phyloP scores from a whole-genome alignment of 2,888 invertebrate genomes.

The Trichacis sp. region DNA sequence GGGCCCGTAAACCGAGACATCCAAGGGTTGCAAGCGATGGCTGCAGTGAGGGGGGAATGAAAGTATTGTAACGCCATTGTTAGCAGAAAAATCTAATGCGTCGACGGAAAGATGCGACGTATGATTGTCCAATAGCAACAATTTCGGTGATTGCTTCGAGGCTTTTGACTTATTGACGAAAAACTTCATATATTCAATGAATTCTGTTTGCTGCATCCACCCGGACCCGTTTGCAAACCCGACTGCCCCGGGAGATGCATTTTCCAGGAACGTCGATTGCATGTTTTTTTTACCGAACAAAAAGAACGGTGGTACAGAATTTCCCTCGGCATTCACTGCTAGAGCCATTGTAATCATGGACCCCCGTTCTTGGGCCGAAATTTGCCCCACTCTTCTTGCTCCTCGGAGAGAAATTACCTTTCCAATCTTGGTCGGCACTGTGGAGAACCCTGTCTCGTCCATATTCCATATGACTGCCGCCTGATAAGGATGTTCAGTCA shows the following conservation, averaged over 20 bases:
- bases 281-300: conserved; percentile 29
- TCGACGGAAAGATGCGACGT: conserved; percentile 41
- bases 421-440: conserved; percentile 20
- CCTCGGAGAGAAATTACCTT: conserved; percentile 24
- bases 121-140: conserved; percentile 44
- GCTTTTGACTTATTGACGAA: conserved; percentile 23
- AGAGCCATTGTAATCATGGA: conserved; percentile 39
- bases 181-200: conserved; percentile 32
- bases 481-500: not conserved
- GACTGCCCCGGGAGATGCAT: conserved; percentile 37
- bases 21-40: no score
- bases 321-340: conserved; percentile 39
- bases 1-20: conserved; percentile 9
- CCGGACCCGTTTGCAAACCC: conserved; percentile 46
- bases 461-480: conserved; percentile 21
- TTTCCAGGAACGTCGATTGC: conserved; percentile 33
- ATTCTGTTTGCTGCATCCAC: conserved; percentile 53
- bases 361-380: conserved; percentile 33
- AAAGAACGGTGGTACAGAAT: conserved; percentile 25
- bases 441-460: no score
- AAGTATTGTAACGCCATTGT: conserved; percentile 10
- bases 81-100: conserved; percentile 35
- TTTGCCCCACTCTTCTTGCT: not conserved
- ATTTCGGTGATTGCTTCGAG: conserved; percentile 20
- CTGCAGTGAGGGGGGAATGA: conserved; percentile 22